Base-by-base conservation (phyloP, 1,140 invertebrate species). In the Sesamia nonagrioides region DNA sequence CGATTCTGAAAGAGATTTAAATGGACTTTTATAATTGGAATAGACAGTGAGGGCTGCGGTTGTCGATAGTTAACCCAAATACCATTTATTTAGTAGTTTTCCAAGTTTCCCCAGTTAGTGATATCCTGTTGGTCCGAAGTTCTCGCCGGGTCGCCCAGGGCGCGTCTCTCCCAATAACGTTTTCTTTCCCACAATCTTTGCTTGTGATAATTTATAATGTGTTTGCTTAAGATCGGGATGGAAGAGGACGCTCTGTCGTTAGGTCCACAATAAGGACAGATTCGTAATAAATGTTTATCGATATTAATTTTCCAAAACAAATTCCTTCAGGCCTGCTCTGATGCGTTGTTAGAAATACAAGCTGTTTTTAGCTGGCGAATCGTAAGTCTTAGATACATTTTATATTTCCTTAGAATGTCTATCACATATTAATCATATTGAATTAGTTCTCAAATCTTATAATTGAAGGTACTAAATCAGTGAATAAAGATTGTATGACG, bases 191-290 rank as follows among this genome's bases (percentile, higher is more conserved):
- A 82, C 84, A 85, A 87, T 87, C 85, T 88, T 83, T 76, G 77
- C 74, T 80, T 77, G 82, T 84, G 87, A 87, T 89, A 88, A 89
- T 91, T 89, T 88, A 86, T 86, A 90, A 89, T 78, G 79, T 91
- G 86, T 91, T 89, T 88, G 88, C 80, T 81, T 87, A 86, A 77
- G 81, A 82, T 68, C 77, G 33, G 37, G 2, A 1, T 35, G 50
- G 69, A 56, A 73, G 69, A 37, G n/a, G 17, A 33, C 33, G 52
- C 45, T 21, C 45, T 52, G 68, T 48, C 48, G 48, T 52, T 71
- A 52, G 48, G 48, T 37, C 68, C 48, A 71, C 63, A 71, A 50
- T 48, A 72, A 72, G 33, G 35, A 54, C 50, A n/a, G 21, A 42
- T 42, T 15, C 45, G 15, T 69, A 69, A 73, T 45, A 42, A 73